Conservation (phyloP, 2,888 invertebrate genomes). For the Platypus cylindrus region DNA sequence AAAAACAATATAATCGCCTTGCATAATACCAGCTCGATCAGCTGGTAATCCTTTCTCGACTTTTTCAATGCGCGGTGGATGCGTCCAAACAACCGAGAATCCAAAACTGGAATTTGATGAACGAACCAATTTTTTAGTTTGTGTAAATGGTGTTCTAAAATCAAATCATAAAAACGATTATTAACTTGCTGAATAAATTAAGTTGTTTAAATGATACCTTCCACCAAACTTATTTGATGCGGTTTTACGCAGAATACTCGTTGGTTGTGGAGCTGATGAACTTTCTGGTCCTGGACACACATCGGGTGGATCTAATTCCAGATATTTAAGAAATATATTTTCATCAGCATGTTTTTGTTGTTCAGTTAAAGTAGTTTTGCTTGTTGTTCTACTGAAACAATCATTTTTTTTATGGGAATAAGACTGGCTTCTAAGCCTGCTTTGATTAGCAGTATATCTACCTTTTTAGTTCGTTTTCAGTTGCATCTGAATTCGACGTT, state of each 20-base stretch:
- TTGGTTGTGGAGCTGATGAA: constrained; percentile 37
- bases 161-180: constrained; percentile 1
- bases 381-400: constrained; percentile 18
- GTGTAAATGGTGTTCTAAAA: constrained; percentile 74
- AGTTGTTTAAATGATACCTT: no score
- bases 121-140: constrained; percentile 49
- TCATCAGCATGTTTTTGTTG: constrained; percentile 58
- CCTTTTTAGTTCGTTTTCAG: constrained; percentile 26
- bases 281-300: constrained; percentile 49
- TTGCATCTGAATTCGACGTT: constrained; percentile 29
- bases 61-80: constrained; percentile 74
- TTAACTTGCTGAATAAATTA: no score
- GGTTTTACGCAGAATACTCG: constrained; percentile 41
- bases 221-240: constrained; percentile 32
- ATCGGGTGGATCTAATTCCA: constrained; percentile 68
- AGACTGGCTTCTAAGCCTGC: constrained; percentile 22
- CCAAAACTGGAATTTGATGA: constrained; percentile 51
- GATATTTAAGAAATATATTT: constrained; percentile 54
- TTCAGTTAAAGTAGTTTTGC: constrained; percentile 29
- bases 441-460: constrained; percentile 25
- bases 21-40: constrained; percentile 67
- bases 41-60: constrained; percentile 72
- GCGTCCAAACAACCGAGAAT: constrained; percentile 81
- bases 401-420: background rate
- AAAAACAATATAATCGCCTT: constrained; percentile 80